Evolutionary conservation across 2,113 vertebrate species (phyloP), one percentile per base, ranked within the genome.

Genomic region (Halcyon senegalensis): DNA sequence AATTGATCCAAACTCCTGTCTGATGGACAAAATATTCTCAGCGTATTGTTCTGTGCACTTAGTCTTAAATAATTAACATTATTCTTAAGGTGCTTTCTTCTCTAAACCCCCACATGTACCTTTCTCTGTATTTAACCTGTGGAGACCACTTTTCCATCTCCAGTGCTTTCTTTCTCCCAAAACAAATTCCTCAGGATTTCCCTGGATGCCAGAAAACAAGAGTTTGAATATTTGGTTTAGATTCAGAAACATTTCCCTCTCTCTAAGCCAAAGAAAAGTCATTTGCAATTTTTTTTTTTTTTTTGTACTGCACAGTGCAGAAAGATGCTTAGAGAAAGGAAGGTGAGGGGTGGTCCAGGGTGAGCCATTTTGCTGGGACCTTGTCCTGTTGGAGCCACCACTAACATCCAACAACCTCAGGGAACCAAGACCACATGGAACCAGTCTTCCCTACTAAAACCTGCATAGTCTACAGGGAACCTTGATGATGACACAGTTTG

Each of bases 401-500:
- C 35, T 1, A 13, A 35, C 9, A 48, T 11, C 7, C 50, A 58
- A n/a, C 16, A 55, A 53, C 15, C 7, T 46, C 35, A 73, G 63
- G 56, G 31, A 58, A 58, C 11, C 43, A 78, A 69, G 7, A 8
- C 11, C 51, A 39, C 17, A 41, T 53, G 44, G n/a, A 60, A 46
- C 6, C 35, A 53, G 20, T 69, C 75, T 70, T 13, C 2, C 15
- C 7, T 8, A 4, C 2, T 30, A 17, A 56, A 63, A 4, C 16
- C 37, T 9, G 1, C 28, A 31, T 3, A 7, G 11, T 25, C 53
- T 23, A 0, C 4, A 30, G 30, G 28, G 56, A 84, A 13, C 10
- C 11, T 27, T 0, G 1, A 7, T 2, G 43, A 75, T 2, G 8
- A 25, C 0, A 3, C 0, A 7, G 6, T 50, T 81, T 55, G 24